Evolutionary conservation across 2,113 vertebrate species (phyloP), one percentile per base, ranked within the genome.

Genomic region (Ceuthmochares aereus): DNA sequence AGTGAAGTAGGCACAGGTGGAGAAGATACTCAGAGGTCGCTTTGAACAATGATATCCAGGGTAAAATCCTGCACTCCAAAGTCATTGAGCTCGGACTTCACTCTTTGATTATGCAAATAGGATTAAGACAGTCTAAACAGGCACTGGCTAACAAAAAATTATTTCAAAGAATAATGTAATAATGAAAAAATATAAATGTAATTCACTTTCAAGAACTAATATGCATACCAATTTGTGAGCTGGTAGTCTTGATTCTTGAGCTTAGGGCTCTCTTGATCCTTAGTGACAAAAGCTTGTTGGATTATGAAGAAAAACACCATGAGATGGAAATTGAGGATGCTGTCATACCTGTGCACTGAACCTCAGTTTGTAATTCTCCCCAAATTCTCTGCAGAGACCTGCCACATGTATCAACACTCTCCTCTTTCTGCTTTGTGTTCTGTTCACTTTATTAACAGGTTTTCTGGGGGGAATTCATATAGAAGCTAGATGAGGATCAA

Each of bases 341-440:
- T 21, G 36, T 21, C 43, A 43, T 16, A 36, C 22, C 22, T 18
- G 27, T 26, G 30, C 0, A 0, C 20, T 55, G n/a, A 60, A 7
- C 17, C 17, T 49, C 1, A 1, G 25, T 40, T 75, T 62, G 26
- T 55, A 17, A 26, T 29, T 21, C 12, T 68, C 30, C 34, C 47
- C 55, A 49, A 3, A 6, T 30, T 34, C 64, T 52, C 70, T 25
- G 43, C 43, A 45, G 58, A 10, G 1, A 0, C 17, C 42, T 58
- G 23, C 51, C n/a, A 30, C 36, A 34, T 0, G 1, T 22, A 37
- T 27, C 14, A 5, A 51, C 0, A 2, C 20, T 37, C 23, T 5
- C 8, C 5, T n/a, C 27, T 64, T 92, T 51, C 51, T 29, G 40
- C 20, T 17, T 70, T 29, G 7, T 13, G 17, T 68, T 63, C n/a